A percentile compares a stretch with the other conserved stretches of the same genome.
These are phyloP conservation scores for Acanthis flammea DNA, from an alignment of 2,797 vertebrate species.

Conservation along the genomic window DNA sequence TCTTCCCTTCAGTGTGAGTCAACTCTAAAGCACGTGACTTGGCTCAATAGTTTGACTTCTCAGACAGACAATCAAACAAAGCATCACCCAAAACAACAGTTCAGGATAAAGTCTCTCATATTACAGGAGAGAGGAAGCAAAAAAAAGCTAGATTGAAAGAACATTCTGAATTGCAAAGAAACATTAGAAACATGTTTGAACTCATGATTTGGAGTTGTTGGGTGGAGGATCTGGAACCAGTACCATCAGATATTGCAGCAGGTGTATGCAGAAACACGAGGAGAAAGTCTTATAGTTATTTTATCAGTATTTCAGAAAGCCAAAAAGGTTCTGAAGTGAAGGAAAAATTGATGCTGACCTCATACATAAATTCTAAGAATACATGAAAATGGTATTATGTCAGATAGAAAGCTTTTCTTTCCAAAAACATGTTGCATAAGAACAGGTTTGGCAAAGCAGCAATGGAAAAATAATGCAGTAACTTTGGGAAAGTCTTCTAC, in stretches of 20 bases:
- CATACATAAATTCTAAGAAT: not conserved
- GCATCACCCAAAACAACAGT: not conserved
- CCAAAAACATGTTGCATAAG: accelerated
- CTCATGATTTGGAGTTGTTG: not conserved
- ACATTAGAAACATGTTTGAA: not conserved
- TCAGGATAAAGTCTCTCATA: not conserved
- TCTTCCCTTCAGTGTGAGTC: not conserved
- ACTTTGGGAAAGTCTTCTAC: not conserved
- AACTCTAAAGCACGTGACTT: not conserved
- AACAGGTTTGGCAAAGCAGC: not conserved
- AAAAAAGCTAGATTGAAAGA: not conserved
- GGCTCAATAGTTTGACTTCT: not conserved
- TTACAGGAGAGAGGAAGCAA: not conserved
- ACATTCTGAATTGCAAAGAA: not conserved
- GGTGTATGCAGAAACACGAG: not conserved
- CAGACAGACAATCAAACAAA: not conserved
- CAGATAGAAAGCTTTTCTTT: not conserved
- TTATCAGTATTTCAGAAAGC: not conserved
- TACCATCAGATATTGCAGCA: not conserved
- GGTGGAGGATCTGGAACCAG: not conserved
- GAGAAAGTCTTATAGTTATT: not conserved
- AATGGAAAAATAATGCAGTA: not conserved
- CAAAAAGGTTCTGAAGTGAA: not conserved
- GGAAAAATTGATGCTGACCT: not conserved
- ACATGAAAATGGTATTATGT: not conserved